Evolutionary conservation across 2,113 vertebrate genomes (phyloP), one percentile per base, ranked within the genome.

Genomic region (Diadophis punctatus): DNA sequence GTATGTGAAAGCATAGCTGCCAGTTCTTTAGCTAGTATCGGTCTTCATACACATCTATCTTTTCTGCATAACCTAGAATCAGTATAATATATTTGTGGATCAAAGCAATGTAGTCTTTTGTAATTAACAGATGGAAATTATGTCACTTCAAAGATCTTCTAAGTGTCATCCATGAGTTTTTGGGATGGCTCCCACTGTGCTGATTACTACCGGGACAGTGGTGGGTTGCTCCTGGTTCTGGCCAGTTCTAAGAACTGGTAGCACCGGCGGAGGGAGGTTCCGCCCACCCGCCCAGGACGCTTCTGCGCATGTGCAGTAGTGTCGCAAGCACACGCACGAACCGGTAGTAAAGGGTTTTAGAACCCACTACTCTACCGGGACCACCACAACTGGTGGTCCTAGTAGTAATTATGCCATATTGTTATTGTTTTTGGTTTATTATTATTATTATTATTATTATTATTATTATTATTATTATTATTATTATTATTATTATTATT

Each of bases 381-480:
- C 25, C 58, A 30, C 25, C 25, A 60, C 58, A 60, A 3, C 9
- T 27, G 27, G 9, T 60, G 51, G 10, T 51, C 51, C 51, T 3
- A 14, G 52, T 53, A 53, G 52, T 18, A 53, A 18, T 63, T 63
- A 63, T 5, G 4, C 60, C 4, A 30, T 11, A 30, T 60, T 60
- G 3, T 60, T 11, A 68, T 96, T 94, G 91, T 80, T 87, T 46
- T 46, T 46, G 46, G 3, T 22, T 55, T 60, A 60, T 27, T 60
- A 60, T 60, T 60, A 60, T 49, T 27, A 3, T 58, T 58, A 8
- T 58, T 58, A 25, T 25, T 58, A 10, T 55, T 23, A 8, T 56
- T 23, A 8, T 56, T 23, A 25, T 58, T n/a, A n/a, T 96, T 94
- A 91, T 80, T 87, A 43, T 92, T 89, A 90, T 85, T 93, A 3